Evolutionary conservation across 2,888 invertebrate genomes (phyloP), one percentile per base, ranked within the genome.

Genomic region (Gerris lacustris): DNA sequence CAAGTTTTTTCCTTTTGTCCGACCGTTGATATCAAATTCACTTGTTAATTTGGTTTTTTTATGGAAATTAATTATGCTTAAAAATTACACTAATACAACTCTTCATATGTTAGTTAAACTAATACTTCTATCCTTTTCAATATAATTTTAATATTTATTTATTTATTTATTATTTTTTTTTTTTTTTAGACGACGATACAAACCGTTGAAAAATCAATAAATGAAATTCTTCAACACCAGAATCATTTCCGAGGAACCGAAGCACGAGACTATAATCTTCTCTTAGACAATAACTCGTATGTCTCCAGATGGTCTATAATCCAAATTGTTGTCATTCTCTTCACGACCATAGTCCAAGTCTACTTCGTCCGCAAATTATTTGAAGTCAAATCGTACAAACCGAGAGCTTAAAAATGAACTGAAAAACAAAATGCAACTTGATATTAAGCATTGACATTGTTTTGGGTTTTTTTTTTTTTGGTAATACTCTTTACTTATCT

Each of bases 301-400:
- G 91, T 96, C n/a, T 85, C 90, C 73, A 87, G 87, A 73, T 96
- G 95, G 92, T 96, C 96, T 0, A 77, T 95, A 5, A 84, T 89
- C 69, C 95, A 96, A 83, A 92, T 95, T 75, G 72, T 89, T 44
- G 90, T 95, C 1, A 91, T 96, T 74, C 82, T 89, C 68, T 84
- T 87, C 1, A 91, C 94, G 0, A 91, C 91, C 9, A 84, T 88
- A 0, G 79, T 89, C 67, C 92, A 92, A 81, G 94, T 95, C 2
- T 92, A 88, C 80, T 95, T 95, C 80, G 90, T 96, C 15, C 86
- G 92, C 74, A 92, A 93, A 82, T 82, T 96, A 11, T 96, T 96
- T 79, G 90, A 92, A 78, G 86, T 89, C 0, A 91, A 89, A 79
- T 73, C 74, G 18, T 11, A 9, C 9, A 55, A 55, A 55, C 55